Base-by-base conservation (phyloP, 2,888 invertebrate genomes). In the Belgica antarctica region DNA sequence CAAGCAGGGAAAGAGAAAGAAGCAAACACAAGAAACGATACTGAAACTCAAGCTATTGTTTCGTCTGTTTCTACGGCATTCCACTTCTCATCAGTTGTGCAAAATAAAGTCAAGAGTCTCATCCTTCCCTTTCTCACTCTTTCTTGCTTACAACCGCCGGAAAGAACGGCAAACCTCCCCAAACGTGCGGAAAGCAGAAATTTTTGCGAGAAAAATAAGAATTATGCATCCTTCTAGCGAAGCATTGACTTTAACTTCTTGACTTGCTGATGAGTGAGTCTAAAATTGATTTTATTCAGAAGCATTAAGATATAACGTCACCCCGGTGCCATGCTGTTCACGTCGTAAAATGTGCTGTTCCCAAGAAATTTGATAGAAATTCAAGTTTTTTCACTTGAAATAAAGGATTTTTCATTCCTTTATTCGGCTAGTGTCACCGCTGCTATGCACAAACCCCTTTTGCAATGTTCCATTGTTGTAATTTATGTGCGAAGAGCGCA, bases 401-500 rank as follows among this genome's bases (percentile, higher is more conserved):
- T n/a, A n/a, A n/a, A n/a, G n/a, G n/a, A n/a, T n/a, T n/a, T n/a
- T n/a, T n/a, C n/a, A n/a, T n/a, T n/a, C n/a, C n/a, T n/a, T n/a
- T n/a, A n/a, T n/a, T n/a, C n/a, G n/a, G n/a, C n/a, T n/a, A n/a
- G n/a, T n/a, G n/a, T n/a, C n/a, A n/a, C n/a, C n/a, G n/a, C n/a
- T n/a, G 41, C 41, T 2, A 41, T 41, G 41, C 41, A 12, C n/a
- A 41, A n/a, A n/a, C n/a, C n/a, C n/a, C n/a, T n/a, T n/a, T n/a
- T 15, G 41, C 15, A n/a, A 41, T 41, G 41, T 41, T 41, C n/a
- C n/a, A n/a, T n/a, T n/a, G n/a, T n/a, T 41, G 2, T 25, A 52
- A 68, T 68, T 68, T 68, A 68, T 68, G 68, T 68, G 68, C 57
- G 57, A 68, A 47, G 46, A 22, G 27, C 46, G 17, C 19, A 68